Percentiles rank a stretch among this genome's conserved stretches.
Evolutionary conservation across 2,113 vertebrate genomes (phyloP).

Genomic region (Sebastes schlegelii): DNA sequence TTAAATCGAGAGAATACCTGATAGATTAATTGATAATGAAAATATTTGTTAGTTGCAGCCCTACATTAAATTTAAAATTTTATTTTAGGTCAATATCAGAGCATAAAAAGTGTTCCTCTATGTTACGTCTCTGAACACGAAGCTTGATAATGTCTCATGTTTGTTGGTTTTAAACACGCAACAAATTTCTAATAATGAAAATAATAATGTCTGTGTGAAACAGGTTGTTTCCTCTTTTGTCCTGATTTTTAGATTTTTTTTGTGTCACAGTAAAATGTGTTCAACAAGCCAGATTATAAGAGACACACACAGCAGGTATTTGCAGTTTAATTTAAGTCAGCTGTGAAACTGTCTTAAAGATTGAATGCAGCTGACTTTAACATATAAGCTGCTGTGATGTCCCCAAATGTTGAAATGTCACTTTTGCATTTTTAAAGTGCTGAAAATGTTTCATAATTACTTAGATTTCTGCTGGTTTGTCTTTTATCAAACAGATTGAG

Average conservation of each 20-base stretch:
- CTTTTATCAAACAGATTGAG: background rate
- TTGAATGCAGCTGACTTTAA: background rate
- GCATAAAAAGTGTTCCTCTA: background rate
- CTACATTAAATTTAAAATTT: background rate
- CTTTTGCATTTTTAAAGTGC: background rate
- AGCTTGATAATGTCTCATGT: background rate
- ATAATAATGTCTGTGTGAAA: background rate
- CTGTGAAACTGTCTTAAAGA: background rate
- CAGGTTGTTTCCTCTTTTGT: background rate
- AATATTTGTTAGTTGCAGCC: background rate
- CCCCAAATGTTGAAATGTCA: background rate
- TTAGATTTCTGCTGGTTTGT: background rate
- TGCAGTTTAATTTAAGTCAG: background rate
- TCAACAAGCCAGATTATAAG: background rate
- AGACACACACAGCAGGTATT: background rate
- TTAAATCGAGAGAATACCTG: background rate
- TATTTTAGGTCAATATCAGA: constrained; percentile 6
- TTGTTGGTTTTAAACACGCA: background rate
- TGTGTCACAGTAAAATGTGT: background rate
- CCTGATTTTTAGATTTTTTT: background rate
- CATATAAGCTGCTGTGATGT: background rate
- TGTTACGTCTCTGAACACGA: background rate
- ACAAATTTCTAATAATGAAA: background rate
- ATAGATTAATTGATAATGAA: background rate
- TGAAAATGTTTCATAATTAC: background rate